phyloP scores from a whole-genome alignment of 2,888 invertebrate species.

The Acleris emargana region DNA sequence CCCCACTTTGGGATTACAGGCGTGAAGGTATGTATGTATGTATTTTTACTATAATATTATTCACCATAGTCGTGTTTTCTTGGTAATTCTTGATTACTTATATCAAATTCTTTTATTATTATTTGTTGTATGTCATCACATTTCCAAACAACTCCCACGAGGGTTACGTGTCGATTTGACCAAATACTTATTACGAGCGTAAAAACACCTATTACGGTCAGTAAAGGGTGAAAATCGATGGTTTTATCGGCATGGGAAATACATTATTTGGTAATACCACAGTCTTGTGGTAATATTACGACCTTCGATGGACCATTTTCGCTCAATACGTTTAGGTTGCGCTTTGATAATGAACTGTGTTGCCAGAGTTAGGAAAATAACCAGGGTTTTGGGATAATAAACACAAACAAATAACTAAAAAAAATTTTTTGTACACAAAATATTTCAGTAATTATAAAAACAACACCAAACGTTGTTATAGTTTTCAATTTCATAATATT shows the following conservation, averaged over 20 bases:
- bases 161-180: background rate
- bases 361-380: constrained; percentile 41
- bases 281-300: constrained; percentile 44
- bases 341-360: constrained; percentile 50
- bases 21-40: too few relatives aligned
- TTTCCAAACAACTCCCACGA: constrained; percentile 28
- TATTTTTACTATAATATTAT: too few relatives aligned
- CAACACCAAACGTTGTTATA: too few relatives aligned
- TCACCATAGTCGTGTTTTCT: too few relatives aligned
- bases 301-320: constrained; percentile 54
- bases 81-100: too few relatives aligned
- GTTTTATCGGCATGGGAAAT: constrained; percentile 8
- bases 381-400: background rate
- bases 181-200: background rate
- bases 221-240: background rate
- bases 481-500: too few relatives aligned
- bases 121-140: background rate
- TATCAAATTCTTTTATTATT: background rate
- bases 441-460: too few relatives aligned
- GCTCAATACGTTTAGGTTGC: constrained; percentile 49
- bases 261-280: constrained; percentile 49
- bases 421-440: too few relatives aligned
- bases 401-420: background rate
- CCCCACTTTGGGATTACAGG: too few relatives aligned
- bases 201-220: background rate